Evolutionary conservation across 1,140 invertebrate genomes (phyloP), one percentile per base, ranked within the genome.

Genomic region (Acromyrmex heyeri): DNA sequence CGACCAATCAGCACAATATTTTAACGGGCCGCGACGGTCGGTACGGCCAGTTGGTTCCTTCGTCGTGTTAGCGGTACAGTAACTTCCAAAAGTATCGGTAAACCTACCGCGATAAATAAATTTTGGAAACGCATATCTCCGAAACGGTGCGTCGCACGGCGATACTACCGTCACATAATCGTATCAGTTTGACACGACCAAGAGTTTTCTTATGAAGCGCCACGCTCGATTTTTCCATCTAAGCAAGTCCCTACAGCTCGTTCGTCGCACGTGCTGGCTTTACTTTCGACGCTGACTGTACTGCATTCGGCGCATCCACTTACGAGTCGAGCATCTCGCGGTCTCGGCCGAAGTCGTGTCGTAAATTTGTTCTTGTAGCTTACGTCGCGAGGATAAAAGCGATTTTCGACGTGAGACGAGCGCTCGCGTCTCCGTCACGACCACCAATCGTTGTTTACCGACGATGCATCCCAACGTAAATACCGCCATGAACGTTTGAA

Each of bases 401-500:
- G 55, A 90, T 86, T 92, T 91, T 87, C 27, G 2, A 0, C 14
- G 7, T 61, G 6, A 61, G 85, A 82, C 75, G 44, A 27, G 21
- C 27, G n/a, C 72, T 87, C 69, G 48, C 27, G 6, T 90, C 91
- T 69, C 87, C 88, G 64, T 88, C 90, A 73, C 30, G 14, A 7
- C 2, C 62, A 3, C 1, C 21, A 73, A 85, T 78, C 62, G 64
- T 61, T 75, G 79, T 92, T 93, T 91, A 79, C 69, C 65, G 59
- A 62, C 62, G 77, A 76, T 61, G 79, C 55, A 34, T 85, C 34
- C 86, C 50, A 87, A 87, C 14, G 61, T 77, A 55, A 85, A 91
- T 92, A 86, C 93, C 92, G 92, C 93, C 92, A 91, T 92, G 87
- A 81, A 73, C 90, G 86, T 94, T 94, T 93, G 90, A 94, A 94